phyloP scores from a whole-genome alignment of 2,888 invertebrate genomes.

The Unio delphinus region DNA sequence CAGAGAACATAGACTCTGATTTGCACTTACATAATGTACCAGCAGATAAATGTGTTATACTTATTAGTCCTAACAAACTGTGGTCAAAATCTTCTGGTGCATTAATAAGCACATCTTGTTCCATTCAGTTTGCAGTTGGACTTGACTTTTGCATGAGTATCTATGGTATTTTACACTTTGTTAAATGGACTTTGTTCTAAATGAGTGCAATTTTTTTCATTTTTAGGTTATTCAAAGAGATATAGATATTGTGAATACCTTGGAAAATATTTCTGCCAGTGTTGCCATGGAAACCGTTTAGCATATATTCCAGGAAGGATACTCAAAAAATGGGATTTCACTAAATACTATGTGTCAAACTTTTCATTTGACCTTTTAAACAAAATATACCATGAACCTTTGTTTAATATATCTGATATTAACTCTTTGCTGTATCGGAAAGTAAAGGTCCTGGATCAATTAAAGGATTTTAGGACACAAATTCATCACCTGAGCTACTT shows the following conservation, averaged over 20 bases:
- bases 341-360: conserved; percentile 85
- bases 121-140: conserved; percentile 3
- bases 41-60: no score
- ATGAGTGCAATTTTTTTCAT: background rate
- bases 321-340: conserved; percentile 74
- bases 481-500: conserved; percentile 81
- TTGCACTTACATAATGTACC: no score
- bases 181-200: no score
- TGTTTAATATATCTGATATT: conserved; percentile 82
- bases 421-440: conserved; percentile 80
- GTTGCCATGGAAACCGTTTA: conserved; percentile 86
- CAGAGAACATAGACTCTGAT: no score
- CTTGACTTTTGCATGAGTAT: background rate
- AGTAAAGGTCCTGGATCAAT: conserved; percentile 77
- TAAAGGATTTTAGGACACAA: conserved; percentile 78
- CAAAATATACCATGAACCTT: conserved; percentile 83
- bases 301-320: conserved; percentile 77
- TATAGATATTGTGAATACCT: conserved; percentile 88
- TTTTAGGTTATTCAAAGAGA: conserved; percentile 78
- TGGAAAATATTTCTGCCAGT: conserved; percentile 88
- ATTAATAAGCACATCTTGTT: no score
- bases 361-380: conserved; percentile 84
- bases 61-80: no score
- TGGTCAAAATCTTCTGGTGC: no score
- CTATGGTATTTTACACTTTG: no score